Evolutionary conservation across 2,797 vertebrate species (phyloP).

Genomic region (Neopelma chrysocephalum): DNA sequence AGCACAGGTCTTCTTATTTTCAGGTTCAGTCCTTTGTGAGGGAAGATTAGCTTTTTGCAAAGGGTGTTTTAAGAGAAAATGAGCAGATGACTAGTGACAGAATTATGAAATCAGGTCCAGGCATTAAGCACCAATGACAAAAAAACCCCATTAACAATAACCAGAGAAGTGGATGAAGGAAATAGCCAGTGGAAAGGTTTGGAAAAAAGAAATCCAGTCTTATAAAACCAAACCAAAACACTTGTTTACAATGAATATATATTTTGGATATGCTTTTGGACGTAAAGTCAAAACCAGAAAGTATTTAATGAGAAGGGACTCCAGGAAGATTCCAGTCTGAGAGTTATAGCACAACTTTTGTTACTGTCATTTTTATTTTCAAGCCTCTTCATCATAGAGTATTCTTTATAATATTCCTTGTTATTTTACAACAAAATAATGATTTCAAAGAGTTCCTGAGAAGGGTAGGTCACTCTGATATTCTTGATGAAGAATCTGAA

Average conservation of each 20-base stretch:
- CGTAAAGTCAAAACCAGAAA: not conserved
- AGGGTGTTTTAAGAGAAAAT: not conserved
- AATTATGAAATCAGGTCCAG: not conserved
- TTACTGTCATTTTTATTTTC: not conserved
- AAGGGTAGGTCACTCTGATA: not conserved
- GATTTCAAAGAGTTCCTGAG: not conserved
- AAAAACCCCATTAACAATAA: not conserved
- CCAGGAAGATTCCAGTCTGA: not conserved
- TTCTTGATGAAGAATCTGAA: not conserved
- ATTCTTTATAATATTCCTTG: not conserved
- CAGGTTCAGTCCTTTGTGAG: not conserved
- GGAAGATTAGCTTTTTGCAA: conserved; percentile 20
- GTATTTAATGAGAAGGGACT: not conserved
- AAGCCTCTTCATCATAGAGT: not conserved
- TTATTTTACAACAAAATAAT: not conserved
- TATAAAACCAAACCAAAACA: not conserved
- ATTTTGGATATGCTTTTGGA: not conserved
- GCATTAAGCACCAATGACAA: not conserved
- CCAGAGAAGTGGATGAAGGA: not conserved
- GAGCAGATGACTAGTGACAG: not conserved
- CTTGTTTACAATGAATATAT: not conserved
- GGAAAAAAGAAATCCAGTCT: not conserved
- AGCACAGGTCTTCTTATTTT: conserved; percentile 4
- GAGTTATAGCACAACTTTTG: not conserved
- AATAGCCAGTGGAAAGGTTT: not conserved